A percentile compares a stretch with the other conserved stretches of the same genome.
These are phyloP conservation scores for Tachina fera DNA, from an alignment of 2,888 invertebrate species.

Conservation along the genomic window DNA sequence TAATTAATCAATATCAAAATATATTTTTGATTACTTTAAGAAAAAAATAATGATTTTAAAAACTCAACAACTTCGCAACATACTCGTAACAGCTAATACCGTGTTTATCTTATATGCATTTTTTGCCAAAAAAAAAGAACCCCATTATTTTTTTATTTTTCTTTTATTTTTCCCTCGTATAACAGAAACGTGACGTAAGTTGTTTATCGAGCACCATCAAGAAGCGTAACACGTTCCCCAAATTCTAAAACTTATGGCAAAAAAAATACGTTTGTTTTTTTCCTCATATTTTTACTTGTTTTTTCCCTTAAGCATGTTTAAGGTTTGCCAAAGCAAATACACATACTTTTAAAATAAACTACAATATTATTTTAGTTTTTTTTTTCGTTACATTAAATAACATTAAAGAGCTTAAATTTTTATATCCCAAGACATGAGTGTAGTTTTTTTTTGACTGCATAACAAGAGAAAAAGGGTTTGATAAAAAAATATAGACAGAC, in stretches of 20 bases:
- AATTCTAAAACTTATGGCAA: constrained; percentile 24
- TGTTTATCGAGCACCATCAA: constrained; percentile 46
- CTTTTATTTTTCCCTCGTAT: background rate
- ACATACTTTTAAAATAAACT: background rate
- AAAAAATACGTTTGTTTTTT: constrained; percentile 34
- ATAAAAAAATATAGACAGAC: too few species aligned
- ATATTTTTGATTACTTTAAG: background rate
- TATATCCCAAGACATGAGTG: constrained; percentile 31
- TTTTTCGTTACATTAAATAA: background rate
- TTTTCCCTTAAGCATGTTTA: background rate
- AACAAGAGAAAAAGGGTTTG: too few species aligned
- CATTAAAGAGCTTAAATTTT: background rate
- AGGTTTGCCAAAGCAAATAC: constrained; percentile 19
- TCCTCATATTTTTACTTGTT: constrained; percentile 4
- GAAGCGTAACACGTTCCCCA: constrained; percentile 30
- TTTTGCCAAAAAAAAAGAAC: constrained; percentile 34
- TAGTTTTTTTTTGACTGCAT: too few species aligned
- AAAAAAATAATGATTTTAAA: background rate
- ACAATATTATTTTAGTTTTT: background rate
- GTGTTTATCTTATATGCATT: background rate
- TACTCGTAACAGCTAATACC: background rate
- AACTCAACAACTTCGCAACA: background rate
- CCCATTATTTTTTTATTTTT: background rate
- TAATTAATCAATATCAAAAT: too few species aligned
- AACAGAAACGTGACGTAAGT: constrained; percentile 48